phyloP scores from a whole-genome alignment of 2,113 vertebrate genomes.

The Burhinus bistriatus region DNA sequence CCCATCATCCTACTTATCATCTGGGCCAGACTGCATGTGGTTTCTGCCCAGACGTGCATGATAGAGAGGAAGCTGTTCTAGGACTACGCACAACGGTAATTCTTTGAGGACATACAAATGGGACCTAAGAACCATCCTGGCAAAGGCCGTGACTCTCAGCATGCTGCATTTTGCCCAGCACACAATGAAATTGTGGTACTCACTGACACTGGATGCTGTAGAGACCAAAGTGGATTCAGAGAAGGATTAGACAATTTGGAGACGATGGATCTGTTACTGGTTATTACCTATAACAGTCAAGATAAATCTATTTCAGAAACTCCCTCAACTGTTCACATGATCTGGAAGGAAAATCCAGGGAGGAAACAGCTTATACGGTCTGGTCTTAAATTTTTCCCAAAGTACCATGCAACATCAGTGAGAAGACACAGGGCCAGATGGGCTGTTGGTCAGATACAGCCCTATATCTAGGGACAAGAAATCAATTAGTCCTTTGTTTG shows the following conservation, averaged over 20 bases:
- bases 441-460: background rate
- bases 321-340: background rate
- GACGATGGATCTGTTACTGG: background rate
- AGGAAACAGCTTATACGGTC: background rate
- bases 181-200: background rate
- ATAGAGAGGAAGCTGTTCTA: background rate
- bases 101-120: background rate
- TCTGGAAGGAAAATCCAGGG: background rate
- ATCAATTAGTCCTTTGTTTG: background rate
- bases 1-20: background rate
- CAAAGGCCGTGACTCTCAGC: background rate
- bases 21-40: background rate
- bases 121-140: background rate
- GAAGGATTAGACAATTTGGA: background rate
- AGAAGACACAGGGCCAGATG: background rate
- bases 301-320: background rate
- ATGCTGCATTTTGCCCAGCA: background rate
- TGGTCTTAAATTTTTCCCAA: background rate
- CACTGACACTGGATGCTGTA: background rate
- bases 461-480: background rate
- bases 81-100: background rate
- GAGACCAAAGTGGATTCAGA: background rate
- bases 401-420: background rate
- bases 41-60: background rate
- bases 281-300: background rate